phyloP scores from a whole-genome alignment of 2,797 vertebrate species.

The Lacerta viridis region DNA sequence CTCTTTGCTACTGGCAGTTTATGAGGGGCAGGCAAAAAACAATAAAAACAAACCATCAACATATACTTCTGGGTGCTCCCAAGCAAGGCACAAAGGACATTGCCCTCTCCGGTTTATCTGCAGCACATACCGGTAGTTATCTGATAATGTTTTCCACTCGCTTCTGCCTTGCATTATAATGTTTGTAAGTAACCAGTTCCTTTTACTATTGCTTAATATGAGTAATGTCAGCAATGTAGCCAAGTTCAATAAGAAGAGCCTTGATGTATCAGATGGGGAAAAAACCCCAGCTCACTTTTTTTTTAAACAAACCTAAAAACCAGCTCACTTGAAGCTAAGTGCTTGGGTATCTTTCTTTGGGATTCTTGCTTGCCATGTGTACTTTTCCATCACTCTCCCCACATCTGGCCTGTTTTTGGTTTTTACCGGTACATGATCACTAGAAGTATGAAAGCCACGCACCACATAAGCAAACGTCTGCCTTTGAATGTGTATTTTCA shows the following conservation, averaged over 20 bases:
- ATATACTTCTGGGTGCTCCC: neutral
- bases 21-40: no score
- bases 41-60: neutral
- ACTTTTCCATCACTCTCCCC: conserved; percentile 22
- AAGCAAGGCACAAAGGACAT: neutral
- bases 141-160: neutral
- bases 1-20: no score
- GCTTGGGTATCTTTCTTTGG: conserved; percentile 17
- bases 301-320: neutral
- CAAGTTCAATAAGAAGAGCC: conserved; percentile 20
- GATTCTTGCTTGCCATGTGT: neutral
- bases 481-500: conserved; percentile 67
- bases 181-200: neutral
- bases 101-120: neutral
- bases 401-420: conserved; percentile 55
- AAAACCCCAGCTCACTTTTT: no score
- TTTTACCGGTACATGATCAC: conserved; percentile 68
- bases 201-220: conserved; percentile 8
- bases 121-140: neutral
- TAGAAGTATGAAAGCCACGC: conserved; percentile 73
- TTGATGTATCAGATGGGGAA: neutral
- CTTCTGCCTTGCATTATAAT: neutral
- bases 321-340: conserved; percentile 19
- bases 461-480: conserved; percentile 76
- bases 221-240: conserved; percentile 7